These are phyloP conservation scores for Carollia perspicillata DNA, from an alignment of 2,113 vertebrate species.

Conservation along the genomic window DNA sequence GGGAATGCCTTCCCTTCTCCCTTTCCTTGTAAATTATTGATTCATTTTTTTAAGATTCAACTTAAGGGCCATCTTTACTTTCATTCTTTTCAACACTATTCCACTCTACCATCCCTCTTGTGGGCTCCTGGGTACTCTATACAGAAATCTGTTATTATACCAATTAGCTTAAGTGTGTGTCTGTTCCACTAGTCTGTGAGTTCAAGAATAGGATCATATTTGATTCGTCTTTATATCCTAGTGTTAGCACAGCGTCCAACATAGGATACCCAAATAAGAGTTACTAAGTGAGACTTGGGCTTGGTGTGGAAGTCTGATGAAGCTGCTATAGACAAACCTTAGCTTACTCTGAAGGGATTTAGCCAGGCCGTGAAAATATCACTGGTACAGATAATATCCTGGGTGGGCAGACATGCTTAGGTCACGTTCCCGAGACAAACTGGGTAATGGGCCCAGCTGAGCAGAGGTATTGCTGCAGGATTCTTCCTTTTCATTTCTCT, in stretches of 20 bases:
- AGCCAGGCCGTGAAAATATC: neutral
- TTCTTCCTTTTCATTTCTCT: neutral
- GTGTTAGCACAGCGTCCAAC: neutral
- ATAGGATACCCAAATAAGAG: neutral
- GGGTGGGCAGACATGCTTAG: neutral
- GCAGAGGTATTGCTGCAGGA: neutral
- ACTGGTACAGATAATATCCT: neutral
- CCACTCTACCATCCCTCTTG: neutral
- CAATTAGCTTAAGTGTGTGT: neutral
- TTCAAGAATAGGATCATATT: conserved; percentile 2
- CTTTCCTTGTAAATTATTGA: neutral
- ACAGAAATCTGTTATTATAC: neutral
- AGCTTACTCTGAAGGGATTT: conserved; percentile 19
- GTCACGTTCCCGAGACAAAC: neutral
- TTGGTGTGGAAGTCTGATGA: neutral
- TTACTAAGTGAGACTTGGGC: neutral
- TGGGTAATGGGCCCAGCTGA: neutral
- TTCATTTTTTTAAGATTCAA: neutral
- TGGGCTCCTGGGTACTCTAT: neutral
- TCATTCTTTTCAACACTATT: neutral
- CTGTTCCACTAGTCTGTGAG: neutral
- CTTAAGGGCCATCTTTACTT: neutral
- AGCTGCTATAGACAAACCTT: neutral
- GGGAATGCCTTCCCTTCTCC: neutral
- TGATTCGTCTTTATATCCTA: conserved; percentile 27